These are phyloP conservation scores for Salvelinus alpinus DNA, from an alignment of 2,113 vertebrate species.

Conservation along the genomic window DNA sequence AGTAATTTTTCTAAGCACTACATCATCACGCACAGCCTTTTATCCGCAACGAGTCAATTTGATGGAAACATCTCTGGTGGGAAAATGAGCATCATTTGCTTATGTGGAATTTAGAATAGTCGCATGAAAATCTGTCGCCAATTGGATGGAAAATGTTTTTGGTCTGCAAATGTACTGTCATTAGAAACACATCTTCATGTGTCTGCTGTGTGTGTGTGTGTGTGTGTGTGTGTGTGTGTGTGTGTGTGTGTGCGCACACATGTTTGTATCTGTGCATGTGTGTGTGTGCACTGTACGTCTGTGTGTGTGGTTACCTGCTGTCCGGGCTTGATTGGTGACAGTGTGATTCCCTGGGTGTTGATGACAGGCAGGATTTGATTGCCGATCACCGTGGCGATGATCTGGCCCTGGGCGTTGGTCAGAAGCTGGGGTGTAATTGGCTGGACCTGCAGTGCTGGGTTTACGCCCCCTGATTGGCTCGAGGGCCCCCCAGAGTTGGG, in stretches of 20 bases:
- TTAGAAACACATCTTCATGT: background rate
- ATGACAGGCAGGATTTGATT: constrained; percentile 99
- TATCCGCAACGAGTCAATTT: too few species aligned
- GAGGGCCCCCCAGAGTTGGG: constrained; percentile 89
- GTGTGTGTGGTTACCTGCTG: constrained; percentile 85
- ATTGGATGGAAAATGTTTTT: too few species aligned
- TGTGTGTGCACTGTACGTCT: background rate
- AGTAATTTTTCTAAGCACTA: too few species aligned
- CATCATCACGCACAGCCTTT: too few species aligned
- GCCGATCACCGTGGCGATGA: constrained; percentile 98
- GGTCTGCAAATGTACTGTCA: constrained; percentile 1
- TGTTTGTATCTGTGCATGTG: background rate
- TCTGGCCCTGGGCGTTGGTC: constrained; percentile 99
- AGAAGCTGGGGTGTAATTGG: constrained; percentile 97
- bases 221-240: constrained; percentile 6
- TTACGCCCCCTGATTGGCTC: constrained; percentile 85
- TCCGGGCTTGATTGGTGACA: constrained; percentile 96
- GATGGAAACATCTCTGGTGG: too few species aligned
- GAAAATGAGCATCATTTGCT: too few species aligned
- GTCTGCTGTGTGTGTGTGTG: constrained; percentile 26
- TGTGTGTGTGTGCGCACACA: constrained; percentile 24
- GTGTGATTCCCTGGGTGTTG: constrained; percentile 99
- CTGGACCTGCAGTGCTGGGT: constrained; percentile 95
- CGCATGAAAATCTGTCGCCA: too few species aligned
- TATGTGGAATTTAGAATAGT: too few species aligned